Evolutionary conservation across 2,113 vertebrate species (phyloP), one percentile per base, ranked within the genome.

Genomic region (Colinus virginianus): DNA sequence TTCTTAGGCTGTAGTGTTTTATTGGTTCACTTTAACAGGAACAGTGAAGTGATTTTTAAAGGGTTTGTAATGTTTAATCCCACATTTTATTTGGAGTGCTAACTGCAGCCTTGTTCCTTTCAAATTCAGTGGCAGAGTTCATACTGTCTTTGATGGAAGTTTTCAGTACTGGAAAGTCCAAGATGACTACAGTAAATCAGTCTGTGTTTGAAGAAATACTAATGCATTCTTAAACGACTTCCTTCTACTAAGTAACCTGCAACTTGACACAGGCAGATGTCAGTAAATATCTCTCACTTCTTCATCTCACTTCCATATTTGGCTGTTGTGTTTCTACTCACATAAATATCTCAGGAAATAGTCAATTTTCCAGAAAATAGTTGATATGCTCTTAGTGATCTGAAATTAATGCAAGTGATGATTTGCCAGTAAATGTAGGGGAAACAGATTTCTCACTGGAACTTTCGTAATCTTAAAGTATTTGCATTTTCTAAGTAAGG

Each of bases 141-240:
- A 32, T 7, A 2, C 1, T 75, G 75, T 63, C 53, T 59, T 90
- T 83, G 59, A 83, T 51, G 40, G 34, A 83, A 70, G 58, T 78
- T 81, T 93, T 61, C 78, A 87, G 51, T 67, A 75, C 66, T 67
- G 25, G 43, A 48, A 71, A 68, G 53, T 63, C 71, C 93, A 74
- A 63, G 61, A 81, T 77, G 81, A 30, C 25, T 84, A 11, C 20
- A 76, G 30, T 23, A 53, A 81, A 89, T 56, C 30, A 76, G 56
- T 94, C 30, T 56, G 28, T 81, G 23, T 78, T 76, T 92, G 70
- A 84, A 68, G 25, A 78, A 68, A 67, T 72, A 48, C 32, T 78
- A 61, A 40, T 83, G 13, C 22, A 20, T 84, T 86, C 93, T 88
- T 18, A 83, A 88, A 94, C 88, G 46, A 74, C 53, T 91, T 87